Base-by-base conservation (phyloP, 2,113 vertebrate genomes). In the Miniopterus natalensis region DNA sequence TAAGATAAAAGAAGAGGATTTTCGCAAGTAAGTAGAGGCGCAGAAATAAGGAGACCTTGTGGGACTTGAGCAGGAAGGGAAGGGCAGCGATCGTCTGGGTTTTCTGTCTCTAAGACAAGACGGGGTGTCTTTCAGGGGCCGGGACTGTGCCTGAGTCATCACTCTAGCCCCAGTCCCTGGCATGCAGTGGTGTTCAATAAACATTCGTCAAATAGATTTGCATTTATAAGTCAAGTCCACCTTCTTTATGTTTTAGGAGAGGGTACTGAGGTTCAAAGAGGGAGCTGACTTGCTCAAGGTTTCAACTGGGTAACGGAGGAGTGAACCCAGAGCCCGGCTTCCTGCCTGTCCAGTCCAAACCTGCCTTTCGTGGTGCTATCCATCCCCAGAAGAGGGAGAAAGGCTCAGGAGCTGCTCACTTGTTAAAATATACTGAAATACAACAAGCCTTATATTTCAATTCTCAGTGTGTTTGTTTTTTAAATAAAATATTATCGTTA, bases 1-100 rank as follows among this genome's bases (percentile, higher is more conserved):
- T 92, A 99, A 99, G 98, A 99, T 99, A 92, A 97, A 98, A n/a
- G 99, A 99, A 70, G 97, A 98, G 40, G 99, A 98, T 94, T 99
- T 99, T 97, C 96, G 98, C 59, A 98, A 98, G 99, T 99, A 97
- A 98, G 98, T 98, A 65, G 49, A 71, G 83, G 9, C 88, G 42
- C 17, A 83, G 51, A 84, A 92, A 63, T 3, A 51, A 53, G 42
- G 59, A 77, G 42, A 70, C 49, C 11, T 66, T 10, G 36, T 70
- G 57, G 73, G 42, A 51, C 79, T 88, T 96, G 90, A 31, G 40
- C 88, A 29, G 75, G 66, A 83, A 88, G 73, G 27, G 45, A 21
- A 77, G 73, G 12, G 84, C 71, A 29, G 65, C 42, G 49, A 51
- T 23, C 25, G 74, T 77, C 27, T 88, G 36, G 23, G 18, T 90